Base-by-base conservation (phyloP, 2,888 invertebrate genomes). In the Tenthredo mesomela region DNA sequence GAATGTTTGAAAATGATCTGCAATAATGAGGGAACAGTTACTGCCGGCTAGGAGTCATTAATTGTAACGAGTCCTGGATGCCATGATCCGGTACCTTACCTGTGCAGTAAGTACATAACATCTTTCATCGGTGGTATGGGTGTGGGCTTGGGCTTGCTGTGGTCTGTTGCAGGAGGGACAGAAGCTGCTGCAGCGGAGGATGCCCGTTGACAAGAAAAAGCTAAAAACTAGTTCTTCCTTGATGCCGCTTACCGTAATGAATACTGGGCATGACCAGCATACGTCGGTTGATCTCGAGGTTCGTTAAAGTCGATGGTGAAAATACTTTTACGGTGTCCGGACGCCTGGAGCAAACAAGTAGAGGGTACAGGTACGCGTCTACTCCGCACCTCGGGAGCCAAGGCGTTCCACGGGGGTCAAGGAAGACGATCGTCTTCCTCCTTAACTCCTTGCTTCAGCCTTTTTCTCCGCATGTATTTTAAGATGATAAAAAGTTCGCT, bases 171-270 rank as follows among this genome's bases (percentile, higher is more conserved):
- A 77, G 15, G 9, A 77, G 50, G 33, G 33, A n/a, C 75, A 77
- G 47, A 9, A 47, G 54, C 50, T 47, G 50, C 50, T 37, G 0
- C 37, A 70, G 70, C 47, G 18, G 12, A 29, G 25, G 18, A 21
- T 47, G 4, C 78, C 5, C 21, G 61, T 61, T 61, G 80, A 61
- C 37, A 58, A 58, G 80, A 61, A 80, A 80, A 37, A 80, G 77
- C 40, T 33, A 61, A 61, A 40, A 61, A 80, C 58, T 80, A 58
- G 80, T 80, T 61, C 58, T 58, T 58, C 80, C 58, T 40, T 29
- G 80, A 40, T 80, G 80, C 61, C 77, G 77, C 77, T 77, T 80
- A 80, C 80, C 58, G 80, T 61, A 80, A 80, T 80, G 80, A 80
- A 80, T 61, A 61, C 80, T 80, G 80, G 37, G 15, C 58, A 58